Conservation (phyloP, 2,113 vertebrate species). For the Cricetomys ansorgei region DNA sequence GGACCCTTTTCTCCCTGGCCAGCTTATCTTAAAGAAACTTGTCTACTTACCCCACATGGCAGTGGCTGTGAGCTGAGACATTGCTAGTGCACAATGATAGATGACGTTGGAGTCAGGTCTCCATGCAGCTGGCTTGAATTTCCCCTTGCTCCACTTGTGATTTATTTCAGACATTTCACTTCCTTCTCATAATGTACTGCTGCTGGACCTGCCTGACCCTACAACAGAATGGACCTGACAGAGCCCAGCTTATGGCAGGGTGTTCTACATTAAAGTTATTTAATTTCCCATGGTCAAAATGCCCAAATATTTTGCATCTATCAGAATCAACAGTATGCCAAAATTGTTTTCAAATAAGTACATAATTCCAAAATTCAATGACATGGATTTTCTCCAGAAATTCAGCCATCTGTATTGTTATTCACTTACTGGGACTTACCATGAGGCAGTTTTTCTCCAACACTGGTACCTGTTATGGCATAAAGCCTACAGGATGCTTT, state of each 20-base stretch:
- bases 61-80: not conserved
- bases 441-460: not conserved
- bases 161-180: not conserved
- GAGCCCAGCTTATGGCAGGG: not conserved
- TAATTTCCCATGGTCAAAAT: not conserved
- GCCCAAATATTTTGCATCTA: not conserved
- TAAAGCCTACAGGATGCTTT: not conserved
- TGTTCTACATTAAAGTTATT: not conserved
- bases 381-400: not conserved
- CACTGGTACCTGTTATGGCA: not conserved
- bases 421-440: not conserved
- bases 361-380: not conserved
- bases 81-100: not conserved
- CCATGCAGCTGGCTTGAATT: not conserved
- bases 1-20: not conserved
- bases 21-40: not conserved
- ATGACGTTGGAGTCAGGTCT: not conserved
- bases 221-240: not conserved
- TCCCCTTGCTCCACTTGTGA: not conserved
- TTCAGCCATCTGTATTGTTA: not conserved
- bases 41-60: not conserved
- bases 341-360: not conserved
- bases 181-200: not conserved
- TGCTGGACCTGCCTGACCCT: not conserved
- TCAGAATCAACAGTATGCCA: not conserved